Conservation (phyloP, 30 jellyfish, hydroid and myxozoan species). For the Phacellophora camtschatica region DNA sequence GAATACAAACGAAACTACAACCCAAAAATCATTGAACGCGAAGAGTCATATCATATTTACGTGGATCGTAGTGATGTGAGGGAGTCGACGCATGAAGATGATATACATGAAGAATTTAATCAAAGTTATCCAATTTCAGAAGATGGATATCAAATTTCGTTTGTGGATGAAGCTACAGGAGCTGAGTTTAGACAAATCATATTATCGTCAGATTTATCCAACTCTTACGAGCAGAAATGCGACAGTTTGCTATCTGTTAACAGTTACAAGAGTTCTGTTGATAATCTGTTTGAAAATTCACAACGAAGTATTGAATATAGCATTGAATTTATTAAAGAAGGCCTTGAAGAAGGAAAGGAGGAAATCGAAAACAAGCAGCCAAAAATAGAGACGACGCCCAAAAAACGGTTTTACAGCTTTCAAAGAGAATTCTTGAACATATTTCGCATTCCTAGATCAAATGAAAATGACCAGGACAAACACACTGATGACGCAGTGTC, state of each 20-base stretch:
- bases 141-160: slow-evolving; percentile 48
- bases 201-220: slow-evolving; percentile 47
- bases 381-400: neutral
- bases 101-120: neutral
- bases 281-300: neutral
- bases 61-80: slow-evolving; percentile 25
- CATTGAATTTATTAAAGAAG: slow-evolving; percentile 23
- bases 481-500: neutral
- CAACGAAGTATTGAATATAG: slow-evolving; percentile 27
- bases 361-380: neutral
- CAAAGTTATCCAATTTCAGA: slow-evolving; percentile 15
- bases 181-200: slow-evolving; percentile 9
- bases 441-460: neutral
- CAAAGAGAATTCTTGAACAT: slow-evolving; percentile 7
- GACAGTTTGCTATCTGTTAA: neutral
- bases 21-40: neutral
- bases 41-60: slow-evolving; percentile 33
- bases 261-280: neutral
- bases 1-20: slow-evolving; percentile 21
- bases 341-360: neutral
- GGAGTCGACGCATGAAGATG: neutral
- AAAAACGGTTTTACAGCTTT: neutral
- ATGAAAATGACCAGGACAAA: neutral
- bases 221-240: slow-evolving; percentile 10
- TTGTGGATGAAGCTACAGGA: slow-evolving; percentile 26